Evolutionary conservation across 2,113 vertebrate genomes (phyloP).

Genomic region (Podocnemis expansa): DNA sequence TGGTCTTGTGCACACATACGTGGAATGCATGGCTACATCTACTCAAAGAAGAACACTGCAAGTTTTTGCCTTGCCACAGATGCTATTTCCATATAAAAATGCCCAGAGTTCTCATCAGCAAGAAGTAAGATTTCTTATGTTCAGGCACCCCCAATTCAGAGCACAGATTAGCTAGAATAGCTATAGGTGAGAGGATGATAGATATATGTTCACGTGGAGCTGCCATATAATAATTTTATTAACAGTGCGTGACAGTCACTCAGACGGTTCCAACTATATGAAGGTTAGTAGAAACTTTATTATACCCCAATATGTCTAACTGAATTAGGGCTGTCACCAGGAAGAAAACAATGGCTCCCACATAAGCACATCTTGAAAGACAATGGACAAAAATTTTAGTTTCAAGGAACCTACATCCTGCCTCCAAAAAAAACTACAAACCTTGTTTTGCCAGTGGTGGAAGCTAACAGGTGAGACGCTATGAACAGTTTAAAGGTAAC

Average conservation of each 20-base stretch:
- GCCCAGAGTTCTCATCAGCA: neutral
- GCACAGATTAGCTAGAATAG: neutral
- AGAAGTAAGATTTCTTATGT: accelerated
- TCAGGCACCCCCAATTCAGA: accelerated
- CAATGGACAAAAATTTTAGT: slow-evolving; percentile 43
- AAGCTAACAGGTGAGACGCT: slow-evolving; percentile 64
- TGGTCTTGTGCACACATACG: too few relatives aligned
- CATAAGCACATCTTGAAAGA: slow-evolving; percentile 62
- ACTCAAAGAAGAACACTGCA: neutral
- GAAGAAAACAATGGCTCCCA: slow-evolving; percentile 42
- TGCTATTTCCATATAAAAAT: accelerated
- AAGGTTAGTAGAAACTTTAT: slow-evolving; percentile 14
- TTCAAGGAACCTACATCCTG: slow-evolving; percentile 35
- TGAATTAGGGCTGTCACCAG: slow-evolving; percentile 50
- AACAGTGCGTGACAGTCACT: neutral
- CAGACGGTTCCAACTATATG: neutral
- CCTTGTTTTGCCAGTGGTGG: slow-evolving; percentile 43
- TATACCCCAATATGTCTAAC: slow-evolving; percentile 5
- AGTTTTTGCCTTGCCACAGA: neutral
- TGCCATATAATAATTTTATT: neutral
- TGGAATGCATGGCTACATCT: too few relatives aligned
- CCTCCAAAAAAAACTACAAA: slow-evolving; percentile 29
- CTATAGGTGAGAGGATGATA: neutral
- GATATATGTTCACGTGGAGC: neutral
- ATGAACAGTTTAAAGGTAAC: slow-evolving; percentile 70